phyloP scores from a whole-genome alignment of 2,888 invertebrate species.

The Mayetiola destructor region DNA sequence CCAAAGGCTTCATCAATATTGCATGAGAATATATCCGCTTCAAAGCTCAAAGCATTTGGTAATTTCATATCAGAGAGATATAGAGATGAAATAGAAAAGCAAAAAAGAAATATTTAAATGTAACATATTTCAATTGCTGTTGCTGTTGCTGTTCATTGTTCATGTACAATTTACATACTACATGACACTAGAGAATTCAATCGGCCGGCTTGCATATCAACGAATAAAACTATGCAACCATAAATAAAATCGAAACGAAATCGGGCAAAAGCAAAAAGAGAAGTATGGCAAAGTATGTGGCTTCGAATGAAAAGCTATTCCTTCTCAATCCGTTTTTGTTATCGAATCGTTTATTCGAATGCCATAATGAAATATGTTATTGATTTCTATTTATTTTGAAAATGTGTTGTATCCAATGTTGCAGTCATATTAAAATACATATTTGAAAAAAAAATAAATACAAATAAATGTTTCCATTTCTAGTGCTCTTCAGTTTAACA shows the following conservation, averaged over 20 bases:
- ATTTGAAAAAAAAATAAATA: no score
- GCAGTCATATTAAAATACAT: no score
- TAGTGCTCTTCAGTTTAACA: no score
- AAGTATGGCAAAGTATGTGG: no score
- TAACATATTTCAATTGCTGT: neutral
- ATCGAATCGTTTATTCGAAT: no score
- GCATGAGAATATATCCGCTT: neutral
- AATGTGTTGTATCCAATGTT: no score
- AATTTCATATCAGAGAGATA: no score
- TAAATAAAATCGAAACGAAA: neutral
- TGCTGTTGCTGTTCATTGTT: neutral
- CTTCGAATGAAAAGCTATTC: neutral
- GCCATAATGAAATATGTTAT: neutral
- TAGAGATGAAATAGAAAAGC: no score
- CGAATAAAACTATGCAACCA: neutral
- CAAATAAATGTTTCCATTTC: no score
- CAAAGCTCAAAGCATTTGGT: no score
- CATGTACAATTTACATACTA: neutral
- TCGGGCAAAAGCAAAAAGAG: no score
- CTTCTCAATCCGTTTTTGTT: neutral
- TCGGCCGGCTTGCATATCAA: neutral
- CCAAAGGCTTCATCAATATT: constrained; percentile 1
- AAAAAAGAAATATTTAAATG: neutral
- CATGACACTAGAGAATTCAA: neutral
- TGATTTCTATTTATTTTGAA: constrained; percentile 4